These are phyloP conservation scores for Trachelus tabidus DNA, from an alignment of 2,888 invertebrate genomes.

Conservation along the genomic window DNA sequence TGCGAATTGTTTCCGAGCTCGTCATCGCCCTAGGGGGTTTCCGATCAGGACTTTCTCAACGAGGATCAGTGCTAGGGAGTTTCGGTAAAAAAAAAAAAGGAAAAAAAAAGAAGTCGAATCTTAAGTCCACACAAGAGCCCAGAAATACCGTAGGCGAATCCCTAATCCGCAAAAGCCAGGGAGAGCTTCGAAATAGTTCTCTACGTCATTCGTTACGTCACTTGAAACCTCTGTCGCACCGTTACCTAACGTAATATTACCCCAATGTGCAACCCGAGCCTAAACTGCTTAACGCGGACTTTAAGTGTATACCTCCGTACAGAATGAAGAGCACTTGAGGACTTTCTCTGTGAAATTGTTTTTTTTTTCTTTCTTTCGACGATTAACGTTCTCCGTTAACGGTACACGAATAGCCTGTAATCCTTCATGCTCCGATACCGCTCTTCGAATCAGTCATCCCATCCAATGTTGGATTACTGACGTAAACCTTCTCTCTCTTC, in stretches of 20 bases:
- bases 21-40: constrained; percentile 9
- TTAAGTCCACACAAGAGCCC: neutral
- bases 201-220: neutral
- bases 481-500: constrained; percentile 19
- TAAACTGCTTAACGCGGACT: constrained; percentile 3
- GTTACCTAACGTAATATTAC: neutral
- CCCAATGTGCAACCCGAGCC: neutral
- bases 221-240: neutral
- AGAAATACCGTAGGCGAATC: neutral
- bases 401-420: constrained; percentile 14
- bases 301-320: constrained; percentile 11
- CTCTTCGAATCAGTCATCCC: neutral
- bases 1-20: constrained; percentile 16
- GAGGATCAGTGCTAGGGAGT: neutral
- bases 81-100: too few species aligned
- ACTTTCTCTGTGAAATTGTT: constrained; percentile 2
- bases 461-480: constrained; percentile 23
- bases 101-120: neutral
- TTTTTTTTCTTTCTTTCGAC: constrained; percentile 13
- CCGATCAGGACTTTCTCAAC: constrained; percentile 14
- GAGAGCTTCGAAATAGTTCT: too few species aligned
- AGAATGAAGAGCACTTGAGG: constrained; percentile 6
- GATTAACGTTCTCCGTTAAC: constrained; percentile 22
- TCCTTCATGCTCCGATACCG: constrained; percentile 5
- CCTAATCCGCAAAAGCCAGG: neutral